Evolutionary conservation across 2,113 vertebrate genomes (phyloP).

Genomic region (Pachypanchax playfairii): DNA sequence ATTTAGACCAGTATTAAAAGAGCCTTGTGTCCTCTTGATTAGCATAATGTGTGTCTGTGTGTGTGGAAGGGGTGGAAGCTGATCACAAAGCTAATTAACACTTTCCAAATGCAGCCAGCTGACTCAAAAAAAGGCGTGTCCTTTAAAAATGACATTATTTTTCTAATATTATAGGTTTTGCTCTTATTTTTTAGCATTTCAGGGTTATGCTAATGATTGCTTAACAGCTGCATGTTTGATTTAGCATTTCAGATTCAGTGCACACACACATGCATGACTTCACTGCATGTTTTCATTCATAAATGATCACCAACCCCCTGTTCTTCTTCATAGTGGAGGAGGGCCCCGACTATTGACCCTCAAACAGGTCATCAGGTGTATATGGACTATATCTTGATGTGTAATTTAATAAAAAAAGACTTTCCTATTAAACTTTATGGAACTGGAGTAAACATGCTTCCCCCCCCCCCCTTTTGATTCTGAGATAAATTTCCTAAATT

Average conservation of each 20-base stretch:
- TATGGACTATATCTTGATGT: constrained; percentile 39
- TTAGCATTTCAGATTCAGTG: constrained; percentile 41
- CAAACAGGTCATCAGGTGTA: constrained; percentile 49
- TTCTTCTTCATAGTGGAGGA: constrained; percentile 10
- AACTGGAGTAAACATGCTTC: background rate
- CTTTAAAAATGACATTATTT: background rate
- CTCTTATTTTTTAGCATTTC: background rate
- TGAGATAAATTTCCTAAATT: constrained; percentile 5
- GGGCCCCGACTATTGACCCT: constrained; percentile 43
- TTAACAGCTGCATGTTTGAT: background rate
- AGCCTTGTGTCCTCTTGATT: constrained; percentile 61
- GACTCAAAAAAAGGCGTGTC: constrained; percentile 8
- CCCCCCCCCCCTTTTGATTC: too few species aligned
- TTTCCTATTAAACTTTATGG: background rate
- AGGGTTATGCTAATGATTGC: background rate
- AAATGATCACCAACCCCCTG: constrained; percentile 25
- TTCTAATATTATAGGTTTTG: background rate
- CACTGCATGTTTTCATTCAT: constrained; percentile 39
- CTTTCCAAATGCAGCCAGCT: constrained; percentile 26
- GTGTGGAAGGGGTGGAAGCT: constrained; percentile 6
- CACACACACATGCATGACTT: constrained; percentile 46
- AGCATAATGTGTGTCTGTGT: constrained; percentile 28
- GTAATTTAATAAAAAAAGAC: background rate
- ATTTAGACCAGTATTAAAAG: constrained; percentile 63
- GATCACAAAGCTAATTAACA: constrained; percentile 59